Conservation (phyloP, 2,113 vertebrate species). For the Aldabrachelys gigantea region DNA sequence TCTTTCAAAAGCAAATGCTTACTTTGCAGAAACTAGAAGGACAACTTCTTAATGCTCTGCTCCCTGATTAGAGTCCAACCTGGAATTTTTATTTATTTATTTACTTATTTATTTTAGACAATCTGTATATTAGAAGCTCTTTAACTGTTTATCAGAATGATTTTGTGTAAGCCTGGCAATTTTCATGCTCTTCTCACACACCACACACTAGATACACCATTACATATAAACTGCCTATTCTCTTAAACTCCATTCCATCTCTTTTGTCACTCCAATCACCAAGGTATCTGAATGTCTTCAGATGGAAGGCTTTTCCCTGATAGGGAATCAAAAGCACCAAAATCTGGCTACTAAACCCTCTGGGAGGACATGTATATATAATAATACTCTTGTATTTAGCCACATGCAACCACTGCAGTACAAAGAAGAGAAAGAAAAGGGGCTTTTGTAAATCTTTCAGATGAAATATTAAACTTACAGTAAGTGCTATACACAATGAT, state of each 20-base stretch:
- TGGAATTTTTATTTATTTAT: not conserved
- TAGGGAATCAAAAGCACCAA: conserved; percentile 14
- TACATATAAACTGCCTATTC: not conserved
- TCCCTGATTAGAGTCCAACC: not conserved
- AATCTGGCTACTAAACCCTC: not conserved
- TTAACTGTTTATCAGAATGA: not conserved
- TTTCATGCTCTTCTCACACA: not conserved
- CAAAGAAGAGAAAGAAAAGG: conserved; percentile 1
- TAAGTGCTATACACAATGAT: conserved; percentile 28
- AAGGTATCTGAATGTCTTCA: not conserved
- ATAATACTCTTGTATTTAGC: conserved; percentile 36
- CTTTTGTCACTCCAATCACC: not conserved
- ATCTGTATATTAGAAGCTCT: not conserved
- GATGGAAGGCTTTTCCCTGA: not conserved
- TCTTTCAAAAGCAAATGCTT: not conserved
- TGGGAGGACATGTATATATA: not conserved
- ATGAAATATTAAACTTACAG: conserved; percentile 28
- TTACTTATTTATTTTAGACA: not conserved
- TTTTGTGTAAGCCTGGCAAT: not conserved
- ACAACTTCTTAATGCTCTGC: not conserved
- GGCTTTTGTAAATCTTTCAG: conserved; percentile 5
- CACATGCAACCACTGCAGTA: conserved; percentile 8
- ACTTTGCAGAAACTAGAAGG: not conserved
- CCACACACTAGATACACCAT: not conserved
- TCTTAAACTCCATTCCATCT: conserved; percentile 8